Percentiles rank a stretch among this genome's conserved stretches.
These are phyloP conservation scores for Pollimyrus isidori DNA, from an alignment of 2,113 vertebrate species.

Conservation along the genomic window DNA sequence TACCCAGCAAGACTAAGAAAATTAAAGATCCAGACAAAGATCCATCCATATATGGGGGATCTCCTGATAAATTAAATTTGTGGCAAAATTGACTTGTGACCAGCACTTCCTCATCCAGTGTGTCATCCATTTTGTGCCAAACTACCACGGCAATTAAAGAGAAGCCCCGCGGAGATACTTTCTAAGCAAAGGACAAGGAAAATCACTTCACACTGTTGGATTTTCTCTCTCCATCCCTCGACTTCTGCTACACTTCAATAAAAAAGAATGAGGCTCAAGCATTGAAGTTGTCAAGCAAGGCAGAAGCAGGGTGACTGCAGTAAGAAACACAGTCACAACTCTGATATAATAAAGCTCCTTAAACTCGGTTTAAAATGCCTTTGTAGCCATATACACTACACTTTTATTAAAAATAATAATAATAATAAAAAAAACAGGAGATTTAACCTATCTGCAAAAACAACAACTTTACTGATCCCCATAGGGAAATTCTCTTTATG, in stretches of 20 bases:
- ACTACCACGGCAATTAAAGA: not conserved
- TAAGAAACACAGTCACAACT: not conserved
- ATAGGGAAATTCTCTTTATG: no score
- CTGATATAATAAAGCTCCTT: not conserved
- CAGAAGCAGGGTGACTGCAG: not conserved
- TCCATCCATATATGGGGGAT: not conserved
- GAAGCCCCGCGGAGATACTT: not conserved
- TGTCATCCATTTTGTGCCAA: not conserved
- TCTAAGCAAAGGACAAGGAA: not conserved
- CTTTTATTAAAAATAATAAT: no score
- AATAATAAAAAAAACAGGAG: not conserved
- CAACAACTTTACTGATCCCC: no score
- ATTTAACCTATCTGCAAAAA: not conserved
- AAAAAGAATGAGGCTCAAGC: not conserved
- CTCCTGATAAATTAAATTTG: not conserved
- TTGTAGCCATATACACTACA: not conserved
- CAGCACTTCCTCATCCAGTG: not conserved
- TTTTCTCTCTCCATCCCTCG: not conserved
- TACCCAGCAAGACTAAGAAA: not conserved
- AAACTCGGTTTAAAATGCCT: not conserved
- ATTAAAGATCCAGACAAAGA: not conserved
- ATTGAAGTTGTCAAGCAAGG: not conserved
- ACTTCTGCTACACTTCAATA: not conserved
- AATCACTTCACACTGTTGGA: not conserved
- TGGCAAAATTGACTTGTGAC: not conserved